Percentiles rank a stretch among this genome's conserved stretches.
phyloP scores from a whole-genome alignment of 2,888 invertebrate species.

The Bellardia pandia region DNA sequence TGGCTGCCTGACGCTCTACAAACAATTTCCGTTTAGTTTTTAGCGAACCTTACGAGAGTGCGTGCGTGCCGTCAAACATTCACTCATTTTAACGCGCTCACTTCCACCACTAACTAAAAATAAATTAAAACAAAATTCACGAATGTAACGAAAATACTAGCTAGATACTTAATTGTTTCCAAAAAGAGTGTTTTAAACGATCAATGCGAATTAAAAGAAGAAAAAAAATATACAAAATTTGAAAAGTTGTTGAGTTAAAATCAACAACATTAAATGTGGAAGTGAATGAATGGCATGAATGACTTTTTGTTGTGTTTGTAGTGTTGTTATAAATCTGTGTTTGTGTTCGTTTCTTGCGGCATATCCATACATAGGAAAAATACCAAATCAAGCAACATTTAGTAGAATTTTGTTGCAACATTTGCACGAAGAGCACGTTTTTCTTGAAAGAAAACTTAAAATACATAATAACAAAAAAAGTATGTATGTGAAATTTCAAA shows the following conservation, averaged over 20 bases:
- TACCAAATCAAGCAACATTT: slow-evolving; percentile 3
- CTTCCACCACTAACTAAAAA: neutral
- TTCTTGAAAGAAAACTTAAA: slow-evolving; percentile 25
- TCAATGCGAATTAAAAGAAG: slow-evolving; percentile 10
- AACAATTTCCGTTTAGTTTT: slow-evolving; percentile 69
- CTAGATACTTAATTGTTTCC: slow-evolving; percentile 19
- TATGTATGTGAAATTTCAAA: slow-evolving; percentile 40
- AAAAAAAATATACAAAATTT: neutral
- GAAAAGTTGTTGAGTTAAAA: slow-evolving; percentile 24
- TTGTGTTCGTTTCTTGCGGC: slow-evolving; percentile 34
- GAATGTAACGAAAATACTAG: slow-evolving; percentile 16
- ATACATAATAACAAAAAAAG: slow-evolving; percentile 43
- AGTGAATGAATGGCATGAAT: slow-evolving; percentile 35
- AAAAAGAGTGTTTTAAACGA: slow-evolving; percentile 42
- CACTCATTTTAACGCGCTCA: slow-evolving; percentile 33
- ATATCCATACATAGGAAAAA: slow-evolving; percentile 2
- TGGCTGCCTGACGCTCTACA: slow-evolving; percentile 55
- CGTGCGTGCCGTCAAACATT: slow-evolving; percentile 59
- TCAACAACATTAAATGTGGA: slow-evolving; percentile 21
- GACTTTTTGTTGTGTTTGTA: slow-evolving; percentile 24
- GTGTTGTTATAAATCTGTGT: slow-evolving; percentile 26
- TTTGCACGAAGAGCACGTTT: slow-evolving; percentile 54
- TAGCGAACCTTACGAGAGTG: slow-evolving; percentile 69
- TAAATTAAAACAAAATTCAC: slow-evolving; percentile 8
- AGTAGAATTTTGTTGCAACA: slow-evolving; percentile 48